phyloP scores from a whole-genome alignment of 2,113 vertebrate species.

The Tachuris rubrigastra region DNA sequence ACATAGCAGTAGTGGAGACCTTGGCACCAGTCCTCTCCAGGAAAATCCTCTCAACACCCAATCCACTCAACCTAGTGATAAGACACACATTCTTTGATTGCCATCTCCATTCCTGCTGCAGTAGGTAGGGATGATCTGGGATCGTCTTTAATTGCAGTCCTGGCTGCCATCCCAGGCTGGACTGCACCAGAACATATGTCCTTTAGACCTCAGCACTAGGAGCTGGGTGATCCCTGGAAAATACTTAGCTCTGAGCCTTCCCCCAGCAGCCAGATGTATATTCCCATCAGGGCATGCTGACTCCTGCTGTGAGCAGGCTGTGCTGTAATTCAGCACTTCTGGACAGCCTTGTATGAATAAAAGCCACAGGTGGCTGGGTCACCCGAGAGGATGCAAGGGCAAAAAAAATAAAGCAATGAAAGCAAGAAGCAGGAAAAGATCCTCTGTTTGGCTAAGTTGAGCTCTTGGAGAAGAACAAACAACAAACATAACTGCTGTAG shows the following conservation, averaged over 20 bases:
- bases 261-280: background rate
- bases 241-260: background rate
- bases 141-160: background rate
- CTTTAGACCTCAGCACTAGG: background rate
- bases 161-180: constrained; percentile 16
- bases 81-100: background rate
- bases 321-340: background rate
- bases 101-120: background rate
- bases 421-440: constrained; percentile 7
- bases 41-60: background rate
- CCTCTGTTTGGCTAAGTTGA: background rate
- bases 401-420: background rate
- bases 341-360: background rate
- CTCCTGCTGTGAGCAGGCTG: background rate
- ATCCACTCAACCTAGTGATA: background rate
- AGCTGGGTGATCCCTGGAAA: background rate
- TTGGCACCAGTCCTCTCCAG: background rate
- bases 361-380: constrained; percentile 25
- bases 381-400: background rate
- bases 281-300: background rate
- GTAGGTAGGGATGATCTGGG: background rate
- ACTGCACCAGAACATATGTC: background rate
- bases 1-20: background rate
- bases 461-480: background rate
- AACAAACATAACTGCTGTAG: background rate